phyloP scores from a whole-genome alignment of 1,140 invertebrate species.

The Drosophila orena region DNA sequence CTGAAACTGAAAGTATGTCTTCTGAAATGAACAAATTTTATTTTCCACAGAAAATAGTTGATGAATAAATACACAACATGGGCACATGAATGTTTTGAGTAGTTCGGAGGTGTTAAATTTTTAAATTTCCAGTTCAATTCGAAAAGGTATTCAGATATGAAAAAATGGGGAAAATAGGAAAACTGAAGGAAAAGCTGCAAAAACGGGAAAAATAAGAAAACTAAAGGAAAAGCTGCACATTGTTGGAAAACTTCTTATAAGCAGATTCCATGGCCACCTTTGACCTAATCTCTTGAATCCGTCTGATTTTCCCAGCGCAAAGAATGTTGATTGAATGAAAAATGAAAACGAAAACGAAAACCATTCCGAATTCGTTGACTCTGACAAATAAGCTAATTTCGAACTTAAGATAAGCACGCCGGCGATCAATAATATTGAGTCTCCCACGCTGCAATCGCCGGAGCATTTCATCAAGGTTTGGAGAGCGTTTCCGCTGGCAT shows the following conservation, averaged over 20 bases:
- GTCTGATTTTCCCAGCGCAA: neutral
- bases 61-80: neutral
- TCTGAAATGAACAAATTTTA: neutral
- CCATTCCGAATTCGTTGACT: constrained; percentile 26
- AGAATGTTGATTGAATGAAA: constrained; percentile 23
- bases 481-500: constrained; percentile 59
- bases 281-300: neutral
- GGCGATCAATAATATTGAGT: constrained; percentile 40
- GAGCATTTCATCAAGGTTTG: constrained; percentile 41
- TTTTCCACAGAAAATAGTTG: neutral
- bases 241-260: neutral
- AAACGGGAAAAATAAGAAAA: neutral
- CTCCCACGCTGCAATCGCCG: constrained; percentile 29
- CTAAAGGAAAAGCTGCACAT: too few relatives aligned
- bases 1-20: neutral
- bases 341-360: constrained; percentile 21
- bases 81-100: neutral
- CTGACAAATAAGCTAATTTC: constrained; percentile 49
- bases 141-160: too few relatives aligned
- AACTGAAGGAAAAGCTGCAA: neutral
- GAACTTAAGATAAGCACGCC: constrained; percentile 40
- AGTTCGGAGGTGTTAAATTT: neutral
- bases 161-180: neutral
- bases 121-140: neutral
- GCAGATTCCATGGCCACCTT: neutral